Conservation (phyloP, 2,888 invertebrate species). For the Apodemia zela region DNA sequence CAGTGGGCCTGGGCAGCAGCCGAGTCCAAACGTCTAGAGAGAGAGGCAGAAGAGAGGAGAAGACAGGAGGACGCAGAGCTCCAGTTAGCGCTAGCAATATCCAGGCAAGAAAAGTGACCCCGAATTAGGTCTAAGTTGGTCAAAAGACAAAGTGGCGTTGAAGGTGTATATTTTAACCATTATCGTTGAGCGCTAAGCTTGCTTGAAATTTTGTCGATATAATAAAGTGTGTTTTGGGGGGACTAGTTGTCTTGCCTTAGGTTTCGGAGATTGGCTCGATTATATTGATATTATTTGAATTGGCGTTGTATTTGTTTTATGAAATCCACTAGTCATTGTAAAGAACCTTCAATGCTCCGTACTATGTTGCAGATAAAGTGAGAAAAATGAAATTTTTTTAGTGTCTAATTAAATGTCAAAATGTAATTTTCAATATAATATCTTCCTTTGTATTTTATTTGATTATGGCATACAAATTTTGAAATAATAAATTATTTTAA, state of each 20-base stretch:
- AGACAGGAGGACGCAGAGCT: conserved; percentile 86
- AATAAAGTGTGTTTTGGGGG: conserved; percentile 19
- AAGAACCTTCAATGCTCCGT: conserved; percentile 1
- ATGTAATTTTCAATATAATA: not conserved
- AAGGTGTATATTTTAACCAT: not conserved
- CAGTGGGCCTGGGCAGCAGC: conserved; percentile 88
- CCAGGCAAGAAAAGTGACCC: conserved; percentile 71
- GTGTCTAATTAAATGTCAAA: not conserved
- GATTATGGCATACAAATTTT: not conserved
- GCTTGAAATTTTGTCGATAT: conserved; percentile 6
- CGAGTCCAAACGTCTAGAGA: conserved; percentile 83
- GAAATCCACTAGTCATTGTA: conserved; percentile 32
- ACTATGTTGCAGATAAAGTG: conserved; percentile 1
- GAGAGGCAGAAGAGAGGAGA: conserved; percentile 79
- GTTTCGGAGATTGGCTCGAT: conserved; percentile 17
- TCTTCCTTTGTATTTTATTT: not conserved
- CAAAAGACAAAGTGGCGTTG: conserved; percentile 12
- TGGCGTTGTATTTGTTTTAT: conserved; percentile 8
- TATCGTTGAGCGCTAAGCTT: not conserved
- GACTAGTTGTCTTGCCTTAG: conserved; percentile 25
- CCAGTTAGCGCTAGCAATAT: conserved; percentile 85
- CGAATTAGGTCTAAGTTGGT: conserved; percentile 9
- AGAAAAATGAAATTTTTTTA: not conserved
- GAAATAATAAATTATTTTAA: not conserved
- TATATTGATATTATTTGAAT: conserved; percentile 15